Conservation (phyloP, 2,888 invertebrate species). For the Melipona beecheii region DNA sequence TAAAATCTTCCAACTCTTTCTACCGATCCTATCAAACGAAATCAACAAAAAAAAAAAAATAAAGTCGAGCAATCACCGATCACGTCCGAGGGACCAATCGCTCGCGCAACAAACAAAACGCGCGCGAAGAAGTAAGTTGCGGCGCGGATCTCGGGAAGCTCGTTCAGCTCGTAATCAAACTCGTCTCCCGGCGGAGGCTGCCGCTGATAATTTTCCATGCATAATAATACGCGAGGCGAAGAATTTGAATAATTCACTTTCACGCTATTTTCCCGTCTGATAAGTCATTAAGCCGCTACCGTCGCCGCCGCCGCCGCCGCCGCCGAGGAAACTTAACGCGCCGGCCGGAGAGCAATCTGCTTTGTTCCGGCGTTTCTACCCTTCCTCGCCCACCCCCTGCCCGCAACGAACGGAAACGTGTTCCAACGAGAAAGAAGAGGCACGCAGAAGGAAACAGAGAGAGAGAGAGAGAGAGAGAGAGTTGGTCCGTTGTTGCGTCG, state of each 20-base stretch:
- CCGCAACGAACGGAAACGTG: conserved; percentile 60
- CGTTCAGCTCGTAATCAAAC: conserved; percentile 42
- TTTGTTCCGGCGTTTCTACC: conserved; percentile 61
- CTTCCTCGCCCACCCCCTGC: too few relatives aligned
- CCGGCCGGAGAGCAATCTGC: conserved; percentile 58
- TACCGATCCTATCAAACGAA: too few relatives aligned
- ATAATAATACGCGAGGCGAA: conserved; percentile 56
- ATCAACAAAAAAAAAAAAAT: too few relatives aligned
- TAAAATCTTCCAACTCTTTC: too few relatives aligned
- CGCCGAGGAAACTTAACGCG: conserved; percentile 44
- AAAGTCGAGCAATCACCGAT: neutral
- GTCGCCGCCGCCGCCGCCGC: conserved; percentile 22
- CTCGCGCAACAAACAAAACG: neutral
- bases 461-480: conserved; percentile 13
- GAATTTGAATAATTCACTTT: conserved; percentile 61
- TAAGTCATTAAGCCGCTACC: conserved; percentile 50
- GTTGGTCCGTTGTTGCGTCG: conserved; percentile 42
- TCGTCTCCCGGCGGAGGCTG: conserved; percentile 22
- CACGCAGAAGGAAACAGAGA: conserved; percentile 34
- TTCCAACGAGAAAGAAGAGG: conserved; percentile 67
- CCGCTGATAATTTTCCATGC: conserved; percentile 57
- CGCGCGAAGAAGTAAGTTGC: neutral
- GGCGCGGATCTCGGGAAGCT: conserved; percentile 6
- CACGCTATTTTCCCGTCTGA: conserved; percentile 53
- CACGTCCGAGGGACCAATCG: neutral